These are phyloP conservation scores for Serilophus lunatus DNA, from an alignment of 2,113 vertebrate genomes.

Conservation along the genomic window DNA sequence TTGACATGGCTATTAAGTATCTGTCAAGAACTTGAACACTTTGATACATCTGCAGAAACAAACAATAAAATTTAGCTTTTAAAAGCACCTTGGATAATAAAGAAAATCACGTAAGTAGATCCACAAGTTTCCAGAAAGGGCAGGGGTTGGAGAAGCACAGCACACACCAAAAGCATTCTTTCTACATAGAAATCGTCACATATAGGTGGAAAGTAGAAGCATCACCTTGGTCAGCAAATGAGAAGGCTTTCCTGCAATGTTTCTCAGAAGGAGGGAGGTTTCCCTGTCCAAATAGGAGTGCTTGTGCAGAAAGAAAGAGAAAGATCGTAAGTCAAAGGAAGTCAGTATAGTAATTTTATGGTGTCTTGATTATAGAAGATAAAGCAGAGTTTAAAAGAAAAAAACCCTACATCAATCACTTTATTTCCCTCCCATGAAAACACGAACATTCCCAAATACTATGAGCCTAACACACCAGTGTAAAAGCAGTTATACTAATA, in stretches of 20 bases:
- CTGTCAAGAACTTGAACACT: background rate
- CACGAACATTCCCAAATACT: background rate
- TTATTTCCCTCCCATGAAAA: background rate
- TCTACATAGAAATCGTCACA: slow-evolving; percentile 68
- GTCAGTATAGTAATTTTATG: slow-evolving; percentile 79
- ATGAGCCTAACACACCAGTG: background rate
- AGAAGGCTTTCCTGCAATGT: slow-evolving; percentile 99
- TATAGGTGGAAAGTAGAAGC: slow-evolving; percentile 75
- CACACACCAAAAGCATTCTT: slow-evolving; percentile 43
- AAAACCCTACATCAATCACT: background rate
- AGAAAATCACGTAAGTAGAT: slow-evolving; percentile 29
- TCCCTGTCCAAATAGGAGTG: slow-evolving; percentile 99
- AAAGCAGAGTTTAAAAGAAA: slow-evolving; percentile 26
- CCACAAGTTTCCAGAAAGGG: background rate
- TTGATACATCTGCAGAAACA: background rate
- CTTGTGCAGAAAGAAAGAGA: slow-evolving; percentile 84
- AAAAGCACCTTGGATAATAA: slow-evolving; percentile 13
- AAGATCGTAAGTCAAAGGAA: slow-evolving; percentile 81
- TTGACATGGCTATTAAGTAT: background rate
- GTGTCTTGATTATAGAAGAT: slow-evolving; percentile 56
- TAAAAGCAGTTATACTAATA: background rate
- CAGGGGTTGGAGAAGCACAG: background rate
- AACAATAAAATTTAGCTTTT: slow-evolving; percentile 6
- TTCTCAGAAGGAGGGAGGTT: slow-evolving; percentile 99
- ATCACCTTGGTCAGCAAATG: slow-evolving; percentile 99